Conservation (phyloP, 2,797 vertebrate genomes). For the Moxostoma hubbsi region DNA sequence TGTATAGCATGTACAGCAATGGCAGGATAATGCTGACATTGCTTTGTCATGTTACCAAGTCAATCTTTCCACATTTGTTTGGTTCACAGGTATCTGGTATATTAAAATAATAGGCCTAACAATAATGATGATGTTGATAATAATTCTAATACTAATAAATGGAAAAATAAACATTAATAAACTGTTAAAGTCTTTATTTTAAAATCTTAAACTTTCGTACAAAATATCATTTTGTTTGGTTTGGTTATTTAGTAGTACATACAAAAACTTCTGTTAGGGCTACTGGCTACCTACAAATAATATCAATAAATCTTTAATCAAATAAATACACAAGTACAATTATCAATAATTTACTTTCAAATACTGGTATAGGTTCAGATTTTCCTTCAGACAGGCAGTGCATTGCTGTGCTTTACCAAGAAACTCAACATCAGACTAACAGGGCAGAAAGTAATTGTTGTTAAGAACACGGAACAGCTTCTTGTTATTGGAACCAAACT, state of each 20-base stretch:
- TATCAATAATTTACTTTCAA: not conserved
- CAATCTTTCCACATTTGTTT: too few species aligned
- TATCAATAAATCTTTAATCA: not conserved
- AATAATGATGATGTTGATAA: not conserved
- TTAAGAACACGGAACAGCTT: constrained; percentile 28
- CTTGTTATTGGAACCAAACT: constrained; percentile 10
- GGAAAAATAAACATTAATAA: not conserved
- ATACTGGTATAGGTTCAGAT: constrained; percentile 5
- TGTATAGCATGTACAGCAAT: too few species aligned
- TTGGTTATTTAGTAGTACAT: not conserved
- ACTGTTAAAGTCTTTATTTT: not conserved
- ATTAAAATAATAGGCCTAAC: too few species aligned
- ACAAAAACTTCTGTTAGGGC: not conserved
- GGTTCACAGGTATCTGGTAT: too few species aligned
- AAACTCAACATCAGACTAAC: constrained; percentile 17
- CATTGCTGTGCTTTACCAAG: not conserved
- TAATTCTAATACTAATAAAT: not conserved
- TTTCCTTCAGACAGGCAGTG: not conserved
- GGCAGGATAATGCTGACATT: too few species aligned
- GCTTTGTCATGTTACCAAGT: too few species aligned
- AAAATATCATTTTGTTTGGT: not conserved
- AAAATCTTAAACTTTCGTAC: not conserved
- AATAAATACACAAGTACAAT: constrained; percentile 21
- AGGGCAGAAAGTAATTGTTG: constrained; percentile 42
- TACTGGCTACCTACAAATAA: not conserved